These are phyloP conservation scores for Darevskia nairensis DNA, from an alignment of 2,797 vertebrate genomes.

Conservation along the genomic window DNA sequence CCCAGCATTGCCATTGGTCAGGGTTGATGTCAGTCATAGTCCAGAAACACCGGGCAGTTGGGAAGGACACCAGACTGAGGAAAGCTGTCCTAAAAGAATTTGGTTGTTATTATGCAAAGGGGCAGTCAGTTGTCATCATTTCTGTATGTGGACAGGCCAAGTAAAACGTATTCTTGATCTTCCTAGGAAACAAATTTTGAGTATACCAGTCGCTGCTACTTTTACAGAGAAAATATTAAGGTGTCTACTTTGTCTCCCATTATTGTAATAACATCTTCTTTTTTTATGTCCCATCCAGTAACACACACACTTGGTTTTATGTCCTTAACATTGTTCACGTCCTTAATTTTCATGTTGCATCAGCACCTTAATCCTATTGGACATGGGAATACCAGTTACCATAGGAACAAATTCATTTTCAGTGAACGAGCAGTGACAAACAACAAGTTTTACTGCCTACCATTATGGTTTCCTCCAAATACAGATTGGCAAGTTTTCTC, in stretches of 20 bases:
- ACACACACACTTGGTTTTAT: constrained; percentile 11
- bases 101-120: neutral
- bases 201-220: neutral
- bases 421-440: constrained; percentile 33
- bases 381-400: neutral
- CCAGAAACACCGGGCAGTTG: too few species aligned
- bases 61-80: too few species aligned
- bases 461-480: constrained; percentile 32
- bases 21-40: too few species aligned
- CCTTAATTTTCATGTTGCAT: constrained; percentile 17
- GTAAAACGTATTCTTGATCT: neutral
- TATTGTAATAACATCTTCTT: constrained; percentile 3
- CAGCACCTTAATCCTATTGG: constrained; percentile 15
- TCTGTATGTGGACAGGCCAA: neutral
- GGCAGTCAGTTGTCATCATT: neutral
- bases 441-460: constrained; percentile 19
- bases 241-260: neutral
- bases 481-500: constrained; percentile 33
- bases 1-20: too few species aligned
- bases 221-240: neutral
- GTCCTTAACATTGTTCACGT: neutral
- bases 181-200: neutral
- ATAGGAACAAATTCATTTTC: constrained; percentile 36
- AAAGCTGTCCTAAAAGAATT: neutral
- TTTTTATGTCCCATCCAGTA: constrained; percentile 12